Conservation (phyloP, 2,888 invertebrate genomes). For the Punctoribates punctum region DNA sequence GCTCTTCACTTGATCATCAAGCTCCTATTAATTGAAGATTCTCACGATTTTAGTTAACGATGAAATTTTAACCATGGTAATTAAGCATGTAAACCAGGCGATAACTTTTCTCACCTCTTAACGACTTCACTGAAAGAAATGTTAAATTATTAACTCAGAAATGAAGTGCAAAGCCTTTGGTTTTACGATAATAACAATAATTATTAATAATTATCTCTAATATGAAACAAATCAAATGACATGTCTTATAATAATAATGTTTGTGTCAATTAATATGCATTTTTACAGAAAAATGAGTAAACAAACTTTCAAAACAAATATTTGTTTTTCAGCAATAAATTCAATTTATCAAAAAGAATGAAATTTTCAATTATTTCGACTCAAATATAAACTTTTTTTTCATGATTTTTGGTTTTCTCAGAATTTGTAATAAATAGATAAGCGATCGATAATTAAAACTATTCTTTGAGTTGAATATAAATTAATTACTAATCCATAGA, state of each 20-base stretch:
- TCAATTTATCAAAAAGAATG: neutral
- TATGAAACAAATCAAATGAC: conserved; percentile 26
- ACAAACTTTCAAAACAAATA: neutral
- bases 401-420: neutral
- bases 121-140: too few species aligned
- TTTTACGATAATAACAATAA: conserved; percentile 19
- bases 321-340: neutral
- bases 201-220: conserved; percentile 28
- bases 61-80: too few species aligned
- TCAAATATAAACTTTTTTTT: neutral
- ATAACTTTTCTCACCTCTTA: too few species aligned
- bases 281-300: neutral
- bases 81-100: too few species aligned
- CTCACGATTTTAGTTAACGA: too few species aligned
- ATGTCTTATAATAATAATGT: neutral
- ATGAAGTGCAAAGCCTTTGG: neutral
- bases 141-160: neutral
- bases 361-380: neutral
- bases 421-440: neutral
- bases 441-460: neutral
- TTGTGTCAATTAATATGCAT: conserved; percentile 23
- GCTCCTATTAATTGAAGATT: too few species aligned
- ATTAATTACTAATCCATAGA: neutral
- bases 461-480: neutral
- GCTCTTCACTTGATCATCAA: too few species aligned